Evolutionary conservation across 2,113 vertebrate species (phyloP).

Genomic region (Puffinus mauretanicus): DNA sequence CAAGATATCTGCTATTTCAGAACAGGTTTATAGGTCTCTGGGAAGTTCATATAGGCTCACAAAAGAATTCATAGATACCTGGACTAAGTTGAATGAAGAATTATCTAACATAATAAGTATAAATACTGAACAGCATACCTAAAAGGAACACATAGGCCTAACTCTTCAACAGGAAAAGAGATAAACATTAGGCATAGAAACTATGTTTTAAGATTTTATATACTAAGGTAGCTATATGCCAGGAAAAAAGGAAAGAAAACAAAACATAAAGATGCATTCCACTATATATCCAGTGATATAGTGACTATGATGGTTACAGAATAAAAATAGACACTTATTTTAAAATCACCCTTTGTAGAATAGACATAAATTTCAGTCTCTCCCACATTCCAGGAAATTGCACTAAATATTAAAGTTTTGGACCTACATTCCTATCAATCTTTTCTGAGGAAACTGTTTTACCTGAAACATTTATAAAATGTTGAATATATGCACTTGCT

Average conservation of each 20-base stretch:
- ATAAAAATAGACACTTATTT: neutral
- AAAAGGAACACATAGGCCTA: neutral
- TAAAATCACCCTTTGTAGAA: neutral
- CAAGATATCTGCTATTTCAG: neutral
- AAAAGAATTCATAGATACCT: neutral
- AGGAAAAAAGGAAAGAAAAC: neutral
- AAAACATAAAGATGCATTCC: neutral
- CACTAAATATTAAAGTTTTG: neutral
- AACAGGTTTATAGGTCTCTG: neutral
- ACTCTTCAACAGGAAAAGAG: neutral
- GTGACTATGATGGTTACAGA: neutral
- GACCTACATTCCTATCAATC: neutral
- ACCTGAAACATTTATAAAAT: neutral
- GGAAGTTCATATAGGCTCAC: neutral
- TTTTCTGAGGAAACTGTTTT: neutral
- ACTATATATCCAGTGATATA: neutral
- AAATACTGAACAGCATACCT: neutral
- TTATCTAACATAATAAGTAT: neutral
- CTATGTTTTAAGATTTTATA: neutral
- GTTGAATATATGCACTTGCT: neutral
- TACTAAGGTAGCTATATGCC: neutral
- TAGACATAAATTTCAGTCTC: neutral
- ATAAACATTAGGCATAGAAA: neutral
- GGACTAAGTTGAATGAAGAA: neutral
- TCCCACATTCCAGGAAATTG: neutral